Percentiles rank a stretch among this genome's conserved stretches.
phyloP scores from a whole-genome alignment of 2,797 vertebrate genomes.

The Tragopan temminckii region DNA sequence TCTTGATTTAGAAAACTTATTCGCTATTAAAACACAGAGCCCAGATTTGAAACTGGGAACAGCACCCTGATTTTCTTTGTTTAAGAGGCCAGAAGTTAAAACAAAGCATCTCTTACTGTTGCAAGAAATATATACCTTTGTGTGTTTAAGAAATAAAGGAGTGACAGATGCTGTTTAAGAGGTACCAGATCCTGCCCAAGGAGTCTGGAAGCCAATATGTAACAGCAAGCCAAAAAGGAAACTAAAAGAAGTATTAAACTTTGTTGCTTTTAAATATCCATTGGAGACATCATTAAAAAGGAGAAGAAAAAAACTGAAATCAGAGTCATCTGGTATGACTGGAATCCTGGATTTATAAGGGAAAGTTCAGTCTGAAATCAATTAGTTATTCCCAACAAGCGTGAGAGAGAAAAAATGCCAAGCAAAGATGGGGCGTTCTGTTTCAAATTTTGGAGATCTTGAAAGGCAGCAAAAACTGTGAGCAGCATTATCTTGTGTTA shows the following conservation, averaged over 20 bases:
- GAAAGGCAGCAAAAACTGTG: not conserved
- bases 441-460: not conserved
- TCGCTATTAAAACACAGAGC: not conserved
- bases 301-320: not conserved
- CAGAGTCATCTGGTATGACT: not conserved
- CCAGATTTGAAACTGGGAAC: not conserved
- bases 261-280: not conserved
- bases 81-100: not conserved
- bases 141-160: not conserved
- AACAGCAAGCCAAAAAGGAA: not conserved
- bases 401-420: not conserved
- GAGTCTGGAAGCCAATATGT: accelerated
- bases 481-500: not conserved
- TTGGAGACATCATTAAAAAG: not conserved
- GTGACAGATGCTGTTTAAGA: not conserved
- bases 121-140: not conserved
- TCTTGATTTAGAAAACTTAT: not conserved
- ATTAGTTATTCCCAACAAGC: not conserved
- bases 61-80: not conserved
- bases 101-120: not conserved
- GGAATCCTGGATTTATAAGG: not conserved
- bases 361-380: not conserved
- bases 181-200: not conserved
- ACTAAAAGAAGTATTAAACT: not conserved
- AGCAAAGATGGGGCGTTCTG: not conserved